Conservation (phyloP, 2,888 invertebrate genomes). For the Cerceris ruficornis region DNA sequence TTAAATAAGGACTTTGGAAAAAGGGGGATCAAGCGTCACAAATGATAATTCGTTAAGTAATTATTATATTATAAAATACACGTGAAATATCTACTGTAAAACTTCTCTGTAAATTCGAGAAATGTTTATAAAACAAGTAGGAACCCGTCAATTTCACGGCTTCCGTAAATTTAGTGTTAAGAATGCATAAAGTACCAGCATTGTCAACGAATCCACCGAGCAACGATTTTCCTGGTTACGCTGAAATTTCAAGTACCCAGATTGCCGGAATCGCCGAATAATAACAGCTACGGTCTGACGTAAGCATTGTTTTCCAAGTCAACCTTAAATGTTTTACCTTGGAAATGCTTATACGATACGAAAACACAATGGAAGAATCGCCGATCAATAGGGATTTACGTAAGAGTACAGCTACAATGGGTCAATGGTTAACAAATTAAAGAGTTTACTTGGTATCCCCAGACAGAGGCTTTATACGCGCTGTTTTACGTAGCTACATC, state of each 20-base stretch:
- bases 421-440: slow-evolving; percentile 25
- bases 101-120: too few species aligned
- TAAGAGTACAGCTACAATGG: slow-evolving; percentile 19
- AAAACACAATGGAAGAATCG: slow-evolving; percentile 6
- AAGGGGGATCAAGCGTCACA: too few species aligned
- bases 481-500: slow-evolving; percentile 29
- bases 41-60: too few species aligned
- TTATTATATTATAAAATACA: too few species aligned
- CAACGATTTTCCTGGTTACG: neutral
- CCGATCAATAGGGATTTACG: slow-evolving; percentile 23
- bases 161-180: too few species aligned
- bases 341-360: neutral
- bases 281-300: neutral
- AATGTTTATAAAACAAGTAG: too few species aligned
- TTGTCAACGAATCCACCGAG: too few species aligned
- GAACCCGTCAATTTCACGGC: too few species aligned
- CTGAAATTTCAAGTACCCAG: neutral
- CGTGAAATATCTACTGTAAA: too few species aligned
- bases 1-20: too few species aligned
- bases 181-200: too few species aligned
- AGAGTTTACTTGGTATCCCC: slow-evolving; percentile 11
- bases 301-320: neutral
- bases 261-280: neutral
- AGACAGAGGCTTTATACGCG: slow-evolving; percentile 6
- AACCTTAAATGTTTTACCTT: neutral